Evolutionary conservation across 2,888 invertebrate genomes (phyloP).

Genomic region (Pterostichus niger): DNA sequence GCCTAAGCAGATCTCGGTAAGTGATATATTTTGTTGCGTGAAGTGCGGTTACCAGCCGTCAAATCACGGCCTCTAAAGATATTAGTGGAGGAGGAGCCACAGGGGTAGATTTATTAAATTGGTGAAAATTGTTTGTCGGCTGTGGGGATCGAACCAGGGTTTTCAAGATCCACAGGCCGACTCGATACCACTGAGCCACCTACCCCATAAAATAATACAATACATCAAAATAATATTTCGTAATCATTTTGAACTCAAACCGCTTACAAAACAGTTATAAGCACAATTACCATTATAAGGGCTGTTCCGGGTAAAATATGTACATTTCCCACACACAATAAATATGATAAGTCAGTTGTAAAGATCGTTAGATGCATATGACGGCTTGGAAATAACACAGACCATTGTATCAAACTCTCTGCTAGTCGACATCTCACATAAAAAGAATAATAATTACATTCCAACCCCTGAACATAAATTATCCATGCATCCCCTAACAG

Average conservation of each 20-base stretch:
- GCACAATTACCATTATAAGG: constrained; percentile 29
- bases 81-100: not conserved
- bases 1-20: too few species aligned
- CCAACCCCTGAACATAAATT: not conserved
- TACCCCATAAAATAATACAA: too few species aligned
- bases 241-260: not conserved
- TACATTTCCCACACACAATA: constrained; percentile 40
- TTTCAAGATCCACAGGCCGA: too few species aligned
- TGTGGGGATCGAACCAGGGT: too few species aligned
- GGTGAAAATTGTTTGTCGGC: too few species aligned
- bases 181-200: too few species aligned
- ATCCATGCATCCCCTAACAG: not conserved
- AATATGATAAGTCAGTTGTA: constrained; percentile 9
- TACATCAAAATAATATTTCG: too few species aligned
- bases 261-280: not conserved
- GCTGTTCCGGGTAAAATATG: constrained; percentile 22
- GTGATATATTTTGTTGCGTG: too few species aligned
- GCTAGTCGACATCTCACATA: not conserved
- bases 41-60: too few species aligned
- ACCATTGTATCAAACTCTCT: not conserved
- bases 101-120: too few species aligned
- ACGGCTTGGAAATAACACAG: constrained; percentile 1
- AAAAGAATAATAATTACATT: constrained; percentile 11
- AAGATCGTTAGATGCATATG: constrained; percentile 38
- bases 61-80: not conserved